phyloP scores from a whole-genome alignment of 2,888 invertebrate species.

The Neuroscelio doddi region DNA sequence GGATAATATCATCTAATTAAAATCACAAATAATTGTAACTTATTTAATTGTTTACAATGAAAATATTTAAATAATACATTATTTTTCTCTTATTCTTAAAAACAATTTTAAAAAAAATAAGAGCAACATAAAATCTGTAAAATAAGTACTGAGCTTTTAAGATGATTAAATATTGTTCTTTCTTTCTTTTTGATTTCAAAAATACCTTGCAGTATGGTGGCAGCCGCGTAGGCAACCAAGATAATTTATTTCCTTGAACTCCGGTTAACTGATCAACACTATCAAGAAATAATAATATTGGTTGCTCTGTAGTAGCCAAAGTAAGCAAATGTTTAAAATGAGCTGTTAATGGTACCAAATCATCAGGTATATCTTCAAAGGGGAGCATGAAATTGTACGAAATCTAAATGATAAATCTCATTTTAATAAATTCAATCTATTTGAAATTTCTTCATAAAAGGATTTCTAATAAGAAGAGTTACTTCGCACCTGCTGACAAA shows the following conservation, averaged over 20 bases:
- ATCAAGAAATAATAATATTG: constrained; percentile 92
- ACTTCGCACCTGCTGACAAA: constrained; percentile 89
- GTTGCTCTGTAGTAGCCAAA: constrained; percentile 86
- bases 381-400: constrained; percentile 93
- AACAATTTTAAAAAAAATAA: too few relatives aligned
- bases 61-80: too few relatives aligned
- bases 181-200: too few relatives aligned
- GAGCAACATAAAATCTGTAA: too few relatives aligned
- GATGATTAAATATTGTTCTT: too few relatives aligned
- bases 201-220: constrained; percentile 92
- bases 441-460: too few relatives aligned
- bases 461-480: too few relatives aligned
- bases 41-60: too few relatives aligned
- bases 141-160: too few relatives aligned
- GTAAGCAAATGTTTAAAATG: constrained; percentile 95
- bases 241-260: constrained; percentile 94
- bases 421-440: constrained; percentile 3
- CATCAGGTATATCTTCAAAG: constrained; percentile 95
- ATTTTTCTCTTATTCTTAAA: too few relatives aligned
- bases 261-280: constrained; percentile 98
- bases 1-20: too few relatives aligned
- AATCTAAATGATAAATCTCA: constrained; percentile 75
- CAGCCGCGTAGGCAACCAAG: constrained; percentile 94
- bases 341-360: constrained; percentile 94
- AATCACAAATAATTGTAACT: too few relatives aligned